A percentile compares a stretch with the other conserved stretches of the same genome.
phyloP scores from a whole-genome alignment of 2,113 vertebrate species.

The Geococcyx californianus region DNA sequence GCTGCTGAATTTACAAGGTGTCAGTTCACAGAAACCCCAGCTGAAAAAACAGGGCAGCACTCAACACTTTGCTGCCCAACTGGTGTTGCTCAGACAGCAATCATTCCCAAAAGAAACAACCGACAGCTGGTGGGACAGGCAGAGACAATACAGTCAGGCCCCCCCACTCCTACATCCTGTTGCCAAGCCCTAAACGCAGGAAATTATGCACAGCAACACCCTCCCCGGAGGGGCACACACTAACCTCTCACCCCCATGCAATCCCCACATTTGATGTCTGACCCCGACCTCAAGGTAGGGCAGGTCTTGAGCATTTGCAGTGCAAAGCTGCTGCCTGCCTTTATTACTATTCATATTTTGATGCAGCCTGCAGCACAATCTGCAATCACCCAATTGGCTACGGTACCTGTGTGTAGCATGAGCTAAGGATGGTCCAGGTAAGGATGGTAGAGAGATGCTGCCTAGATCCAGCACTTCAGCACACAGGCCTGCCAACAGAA shows the following conservation, averaged over 20 bases:
- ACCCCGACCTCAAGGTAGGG: neutral
- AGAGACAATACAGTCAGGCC: accelerated
- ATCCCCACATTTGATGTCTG: neutral
- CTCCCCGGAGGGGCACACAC: neutral
- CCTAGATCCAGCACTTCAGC: neutral
- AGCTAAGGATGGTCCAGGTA: neutral
- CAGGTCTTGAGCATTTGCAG: neutral
- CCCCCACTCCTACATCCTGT: neutral
- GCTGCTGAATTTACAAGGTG: neutral
- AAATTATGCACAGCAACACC: neutral
- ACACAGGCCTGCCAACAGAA: accelerated
- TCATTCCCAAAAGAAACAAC: neutral
- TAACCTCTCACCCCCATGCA: neutral
- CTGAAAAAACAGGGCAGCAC: neutral
- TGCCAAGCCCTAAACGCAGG: accelerated
- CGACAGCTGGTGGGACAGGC: neutral
- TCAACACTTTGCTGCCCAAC: neutral
- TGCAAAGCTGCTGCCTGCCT: neutral
- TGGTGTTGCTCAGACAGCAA: neutral
- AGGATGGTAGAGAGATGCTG: neutral
- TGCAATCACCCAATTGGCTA: neutral
- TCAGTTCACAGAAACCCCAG: neutral
- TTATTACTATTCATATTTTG: neutral
- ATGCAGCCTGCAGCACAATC: neutral
- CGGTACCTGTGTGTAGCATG: neutral